These are phyloP conservation scores for Poeciliopsis gracilis DNA, from an alignment of 2,797 vertebrate genomes.

Conservation along the genomic window DNA sequence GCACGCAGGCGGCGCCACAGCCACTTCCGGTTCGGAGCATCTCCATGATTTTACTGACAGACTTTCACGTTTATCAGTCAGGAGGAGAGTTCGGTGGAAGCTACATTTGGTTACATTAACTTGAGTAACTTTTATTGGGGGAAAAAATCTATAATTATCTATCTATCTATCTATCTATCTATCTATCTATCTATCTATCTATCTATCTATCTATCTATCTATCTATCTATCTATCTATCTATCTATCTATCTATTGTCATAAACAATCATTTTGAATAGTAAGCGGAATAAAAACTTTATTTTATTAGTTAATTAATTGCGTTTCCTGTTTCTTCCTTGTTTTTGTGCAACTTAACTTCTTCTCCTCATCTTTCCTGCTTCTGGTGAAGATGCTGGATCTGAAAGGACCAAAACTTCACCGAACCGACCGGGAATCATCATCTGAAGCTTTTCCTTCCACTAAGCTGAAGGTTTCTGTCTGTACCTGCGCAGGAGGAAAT, in stretches of 20 bases:
- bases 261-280: background rate
- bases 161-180: constrained; percentile 1
- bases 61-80: background rate
- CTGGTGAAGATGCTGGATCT: constrained; percentile 67
- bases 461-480: background rate
- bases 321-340: constrained; percentile 17
- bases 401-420: constrained; percentile 62
- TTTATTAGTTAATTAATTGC: constrained; percentile 3
- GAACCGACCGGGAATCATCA: background rate
- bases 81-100: too few species aligned
- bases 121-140: too few species aligned
- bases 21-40: constrained; percentile 40
- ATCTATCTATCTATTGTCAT: background rate
- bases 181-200: constrained; percentile 2
- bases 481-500: background rate
- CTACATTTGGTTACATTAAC: too few species aligned
- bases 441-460: background rate
- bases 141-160: background rate
- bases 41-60: background rate
- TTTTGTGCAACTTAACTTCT: constrained; percentile 36
- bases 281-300: constrained; percentile 24
- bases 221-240: too few species aligned
- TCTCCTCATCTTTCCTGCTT: constrained; percentile 45
- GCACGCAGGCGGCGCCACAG: background rate
- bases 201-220: constrained; percentile 1